Evolutionary conservation across 2,113 vertebrate genomes (phyloP).

Genomic region (Abramis brama): DNA sequence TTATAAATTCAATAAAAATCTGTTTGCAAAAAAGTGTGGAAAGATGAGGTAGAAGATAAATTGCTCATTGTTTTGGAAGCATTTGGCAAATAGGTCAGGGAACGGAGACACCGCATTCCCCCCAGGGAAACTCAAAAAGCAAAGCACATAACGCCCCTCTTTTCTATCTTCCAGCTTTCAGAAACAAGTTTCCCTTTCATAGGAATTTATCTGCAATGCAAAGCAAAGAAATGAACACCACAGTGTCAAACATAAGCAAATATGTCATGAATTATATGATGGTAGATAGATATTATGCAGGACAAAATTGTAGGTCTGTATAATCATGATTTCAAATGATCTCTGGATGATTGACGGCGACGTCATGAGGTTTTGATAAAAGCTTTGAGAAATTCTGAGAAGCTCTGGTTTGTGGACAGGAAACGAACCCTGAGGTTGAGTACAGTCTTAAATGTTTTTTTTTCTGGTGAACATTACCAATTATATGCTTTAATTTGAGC

Average conservation of each 20-base stretch:
- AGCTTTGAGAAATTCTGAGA: slow-evolving; percentile 30
- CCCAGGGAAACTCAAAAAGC: slow-evolving; percentile 47
- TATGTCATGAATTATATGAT: slow-evolving; percentile 31
- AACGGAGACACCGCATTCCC: slow-evolving; percentile 57
- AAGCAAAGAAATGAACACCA: slow-evolving; percentile 36
- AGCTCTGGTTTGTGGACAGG: slow-evolving; percentile 10
- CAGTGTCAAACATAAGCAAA: slow-evolving; percentile 30
- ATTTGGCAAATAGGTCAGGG: slow-evolving; percentile 64
- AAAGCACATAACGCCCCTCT: slow-evolving; percentile 39
- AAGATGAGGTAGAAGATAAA: slow-evolving; percentile 66
- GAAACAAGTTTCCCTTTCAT: slow-evolving; percentile 42
- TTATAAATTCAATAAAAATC: too few relatives aligned
- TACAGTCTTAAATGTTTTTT: slow-evolving; percentile 24
- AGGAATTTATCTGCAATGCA: slow-evolving; percentile 38
- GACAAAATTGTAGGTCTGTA: not conserved
- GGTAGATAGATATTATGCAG: slow-evolving; percentile 13
- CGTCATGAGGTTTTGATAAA: slow-evolving; percentile 36
- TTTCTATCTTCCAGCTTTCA: slow-evolving; percentile 23
- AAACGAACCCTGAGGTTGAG: slow-evolving; percentile 18
- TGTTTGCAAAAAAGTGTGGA: slow-evolving; percentile 46
- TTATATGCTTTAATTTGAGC: slow-evolving; percentile 14
- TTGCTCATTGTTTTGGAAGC: slow-evolving; percentile 69
- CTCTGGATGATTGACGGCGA: slow-evolving; percentile 24
- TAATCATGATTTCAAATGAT: slow-evolving; percentile 31
- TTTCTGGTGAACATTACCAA: slow-evolving; percentile 12